Evolutionary conservation across 2,888 invertebrate species (phyloP), one percentile per base, ranked within the genome.

Genomic region (Oegoconia quadripuncta): DNA sequence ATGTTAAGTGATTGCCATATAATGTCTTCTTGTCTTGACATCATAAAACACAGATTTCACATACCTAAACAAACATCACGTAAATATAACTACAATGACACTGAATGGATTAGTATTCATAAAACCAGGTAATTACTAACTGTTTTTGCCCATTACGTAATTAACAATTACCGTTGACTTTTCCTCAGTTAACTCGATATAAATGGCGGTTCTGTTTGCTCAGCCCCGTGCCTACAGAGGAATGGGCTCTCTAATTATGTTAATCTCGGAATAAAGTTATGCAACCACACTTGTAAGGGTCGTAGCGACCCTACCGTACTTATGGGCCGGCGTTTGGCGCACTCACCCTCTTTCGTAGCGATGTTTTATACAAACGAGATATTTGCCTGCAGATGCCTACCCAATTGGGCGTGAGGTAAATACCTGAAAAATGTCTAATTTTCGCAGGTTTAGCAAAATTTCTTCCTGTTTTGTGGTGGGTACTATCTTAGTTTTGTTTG

Each of bases 221-320:
- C 60, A 60, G 64, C 65, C 66, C 72, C 62, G 62, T 67, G 64
- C 56, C 55, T 56, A 64, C 61, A 61, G 48, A 56, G 59, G 54
- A 68, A 68, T 56, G 55, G 64, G 55, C 63, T 62, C 63, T 70
- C 66, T 82, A 84, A 86, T 86, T 86, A 86, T 81, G 83, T 76
- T 84, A 83, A 84, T 82, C 73, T 68, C 64, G 59, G 69, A 78
- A 83, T 84, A 82, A 84, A 83, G 78, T 84, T 78, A 75, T 80
- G 77, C 74, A 59, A 71, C 74, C 76, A 55, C 73, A 70, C 73
- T 79, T 75, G 66, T 64, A 55, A 72, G 76, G 75, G 79, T 64
- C 66, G 46, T 29, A 20, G 18, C 9, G 23, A 13, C 66, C 67
- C 69, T 68, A 42, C 48, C 42, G 42, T 48, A 59, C 66, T 70